Conservation (phyloP, 2,888 invertebrate genomes). For the Orthosia cruda region DNA sequence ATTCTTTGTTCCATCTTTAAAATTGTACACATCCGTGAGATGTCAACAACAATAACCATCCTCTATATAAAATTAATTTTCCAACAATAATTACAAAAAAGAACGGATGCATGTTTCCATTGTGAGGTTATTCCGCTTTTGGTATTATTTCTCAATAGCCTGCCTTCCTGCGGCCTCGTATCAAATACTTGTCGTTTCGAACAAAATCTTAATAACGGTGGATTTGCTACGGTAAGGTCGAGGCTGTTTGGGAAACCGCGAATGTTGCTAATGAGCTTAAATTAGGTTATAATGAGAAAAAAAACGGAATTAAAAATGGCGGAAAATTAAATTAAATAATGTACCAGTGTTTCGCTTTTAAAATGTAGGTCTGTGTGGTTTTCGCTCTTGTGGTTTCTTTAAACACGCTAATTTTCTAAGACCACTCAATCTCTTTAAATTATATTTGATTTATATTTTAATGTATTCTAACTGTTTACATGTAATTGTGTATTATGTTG, state of each 20-base stretch:
- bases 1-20: conserved; percentile 26
- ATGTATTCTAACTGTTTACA: no score
- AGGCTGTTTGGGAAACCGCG: conserved; percentile 60
- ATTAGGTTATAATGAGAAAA: conserved; percentile 47
- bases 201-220: conserved; percentile 65
- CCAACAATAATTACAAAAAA: conserved; percentile 38
- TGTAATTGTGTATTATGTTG: no score
- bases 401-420: background rate
- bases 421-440: no score
- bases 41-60: conserved; percentile 42
- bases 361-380: background rate
- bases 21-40: conserved; percentile 42
- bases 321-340: conserved; percentile 30
- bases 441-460: no score
- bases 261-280: conserved; percentile 59
- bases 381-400: no score
- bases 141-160: conserved; percentile 61
- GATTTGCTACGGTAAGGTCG: conserved; percentile 63
- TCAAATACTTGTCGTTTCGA: conserved; percentile 61
- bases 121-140: conserved; percentile 55
- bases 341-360: background rate
- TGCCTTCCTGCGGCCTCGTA: conserved; percentile 63
- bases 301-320: conserved; percentile 21
- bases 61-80: conserved; percentile 38
- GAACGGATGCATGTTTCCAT: conserved; percentile 53